A percentile compares a stretch with the other conserved stretches of the same genome.
These are phyloP conservation scores for Venustoraphidia nigricollis DNA, from an alignment of 2,888 invertebrate species.

Conservation along the genomic window DNA sequence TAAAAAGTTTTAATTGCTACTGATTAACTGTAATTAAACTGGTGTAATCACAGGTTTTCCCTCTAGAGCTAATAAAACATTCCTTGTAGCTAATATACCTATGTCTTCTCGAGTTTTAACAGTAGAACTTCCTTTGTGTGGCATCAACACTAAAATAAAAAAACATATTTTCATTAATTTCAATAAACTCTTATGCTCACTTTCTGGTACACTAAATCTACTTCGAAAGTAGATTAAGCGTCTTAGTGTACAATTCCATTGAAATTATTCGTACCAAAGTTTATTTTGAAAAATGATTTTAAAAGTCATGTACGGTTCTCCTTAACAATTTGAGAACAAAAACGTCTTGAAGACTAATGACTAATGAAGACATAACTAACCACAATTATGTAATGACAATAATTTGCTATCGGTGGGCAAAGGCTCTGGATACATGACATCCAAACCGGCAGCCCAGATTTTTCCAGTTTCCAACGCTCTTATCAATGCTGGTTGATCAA, in stretches of 20 bases:
- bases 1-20: background rate
- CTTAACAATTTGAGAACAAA: no score
- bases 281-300: no score
- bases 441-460: constrained; percentile 71
- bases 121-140: constrained; percentile 73
- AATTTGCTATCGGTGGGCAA: constrained; percentile 58
- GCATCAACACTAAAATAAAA: constrained; percentile 48
- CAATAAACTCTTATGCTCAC: no score
- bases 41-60: constrained; percentile 48
- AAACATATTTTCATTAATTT: background rate
- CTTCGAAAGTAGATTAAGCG: no score
- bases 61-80: constrained; percentile 52
- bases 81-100: constrained; percentile 56
- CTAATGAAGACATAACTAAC: constrained; percentile 31
- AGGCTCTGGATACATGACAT: constrained; percentile 76
- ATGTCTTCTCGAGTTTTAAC: constrained; percentile 52
- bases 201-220: no score
- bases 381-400: constrained; percentile 54
- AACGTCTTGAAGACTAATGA: background rate
- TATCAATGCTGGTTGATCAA: constrained; percentile 62
- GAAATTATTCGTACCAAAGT: no score
- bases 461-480: constrained; percentile 49
- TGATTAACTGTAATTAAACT: constrained; percentile 19
- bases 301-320: no score
- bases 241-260: no score